Percentiles rank a stretch among this genome's conserved stretches.
These are phyloP conservation scores for Urophycis tenuis DNA, from an alignment of 2,797 vertebrate species.

Conservation along the genomic window DNA sequence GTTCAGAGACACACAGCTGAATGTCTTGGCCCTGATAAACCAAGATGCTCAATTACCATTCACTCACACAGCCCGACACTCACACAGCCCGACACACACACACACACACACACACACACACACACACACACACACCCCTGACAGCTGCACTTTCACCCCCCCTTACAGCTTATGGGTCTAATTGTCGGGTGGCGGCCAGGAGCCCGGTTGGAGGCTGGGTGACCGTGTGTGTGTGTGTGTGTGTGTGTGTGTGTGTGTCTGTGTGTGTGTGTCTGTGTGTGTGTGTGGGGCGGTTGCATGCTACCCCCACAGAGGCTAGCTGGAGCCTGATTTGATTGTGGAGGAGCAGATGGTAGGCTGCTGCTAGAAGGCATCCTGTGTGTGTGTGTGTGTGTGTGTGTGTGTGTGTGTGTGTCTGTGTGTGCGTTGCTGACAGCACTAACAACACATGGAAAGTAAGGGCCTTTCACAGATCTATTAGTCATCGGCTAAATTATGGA, in stretches of 20 bases:
- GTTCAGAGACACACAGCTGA: conserved; percentile 58
- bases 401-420: conserved; percentile 15
- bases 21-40: conserved; percentile 50
- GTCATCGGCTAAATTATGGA: background rate
- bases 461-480: background rate
- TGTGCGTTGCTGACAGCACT: background rate
- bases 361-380: conserved; percentile 50
- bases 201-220: conserved; percentile 52
- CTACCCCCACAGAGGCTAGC: conserved; percentile 54
- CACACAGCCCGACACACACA: conserved; percentile 10
- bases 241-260: conserved; percentile 21
- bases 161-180: conserved; percentile 67
- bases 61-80: conserved; percentile 34
- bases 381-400: conserved; percentile 31
- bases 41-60: conserved; percentile 57
- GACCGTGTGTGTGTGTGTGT: conserved; percentile 28
- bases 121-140: conserved; percentile 62
- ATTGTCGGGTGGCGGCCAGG: conserved; percentile 75
- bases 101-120: conserved; percentile 8
- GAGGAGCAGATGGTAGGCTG: conserved; percentile 76
- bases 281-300: conserved; percentile 4
- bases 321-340: conserved; percentile 69
- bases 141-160: conserved; percentile 80
- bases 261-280: conserved; percentile 18
- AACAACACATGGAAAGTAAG: background rate